Conservation (phyloP, 92 coral and sea anemone species). For the Micromussa lordhowensis region DNA sequence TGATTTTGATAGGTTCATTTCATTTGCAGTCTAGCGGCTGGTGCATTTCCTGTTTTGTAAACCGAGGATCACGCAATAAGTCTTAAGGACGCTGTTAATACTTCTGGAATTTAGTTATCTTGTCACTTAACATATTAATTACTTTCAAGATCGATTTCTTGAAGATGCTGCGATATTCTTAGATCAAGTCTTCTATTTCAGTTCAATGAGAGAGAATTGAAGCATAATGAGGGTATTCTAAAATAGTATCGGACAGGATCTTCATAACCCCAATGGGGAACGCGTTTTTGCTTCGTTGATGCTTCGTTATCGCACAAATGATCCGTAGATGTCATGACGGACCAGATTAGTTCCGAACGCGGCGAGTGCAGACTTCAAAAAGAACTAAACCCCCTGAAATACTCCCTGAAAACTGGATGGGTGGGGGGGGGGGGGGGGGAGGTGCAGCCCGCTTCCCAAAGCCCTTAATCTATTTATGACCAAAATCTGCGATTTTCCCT, state of each 20-base stretch:
- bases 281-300: background rate
- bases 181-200: background rate
- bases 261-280: background rate
- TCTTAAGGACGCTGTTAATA: background rate
- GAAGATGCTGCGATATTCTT: background rate
- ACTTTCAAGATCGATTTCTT: conserved; percentile 3
- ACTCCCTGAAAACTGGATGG: no score
- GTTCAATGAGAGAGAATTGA: background rate
- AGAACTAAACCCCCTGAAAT: no score
- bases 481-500: no score
- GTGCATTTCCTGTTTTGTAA: background rate
- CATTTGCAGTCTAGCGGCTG: background rate
- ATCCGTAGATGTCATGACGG: background rate
- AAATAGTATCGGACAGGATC: background rate
- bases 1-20: background rate
- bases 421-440: no score
- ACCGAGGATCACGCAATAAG: background rate
- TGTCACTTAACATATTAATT: background rate
- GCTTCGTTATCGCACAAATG: background rate
- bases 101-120: background rate
- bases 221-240: background rate
- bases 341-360: background rate
- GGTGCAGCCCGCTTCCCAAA: no score
- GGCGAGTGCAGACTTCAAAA: no score
- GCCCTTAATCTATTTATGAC: no score